phyloP scores from a whole-genome alignment of 2,888 invertebrate genomes.

The Eupithecia pulchellata region DNA sequence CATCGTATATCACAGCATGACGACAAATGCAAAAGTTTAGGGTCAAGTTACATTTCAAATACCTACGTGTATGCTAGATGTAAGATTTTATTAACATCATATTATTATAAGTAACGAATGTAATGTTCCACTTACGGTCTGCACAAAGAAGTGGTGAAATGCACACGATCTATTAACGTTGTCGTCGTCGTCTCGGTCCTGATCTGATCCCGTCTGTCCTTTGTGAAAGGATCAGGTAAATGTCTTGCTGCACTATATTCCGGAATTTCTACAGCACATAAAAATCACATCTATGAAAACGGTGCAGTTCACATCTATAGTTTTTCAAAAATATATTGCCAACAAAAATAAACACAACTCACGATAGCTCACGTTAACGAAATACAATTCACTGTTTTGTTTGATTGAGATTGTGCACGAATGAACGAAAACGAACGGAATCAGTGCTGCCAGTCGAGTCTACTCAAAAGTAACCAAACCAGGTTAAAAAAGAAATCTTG shows the following conservation, averaged over 20 bases:
- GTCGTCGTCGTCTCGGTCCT: background rate
- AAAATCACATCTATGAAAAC: slow-evolving; percentile 44
- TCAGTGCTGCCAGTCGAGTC: too few species aligned
- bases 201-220: slow-evolving; percentile 58
- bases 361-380: slow-evolving; percentile 60
- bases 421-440: slow-evolving; percentile 21
- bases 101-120: background rate
- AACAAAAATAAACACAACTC: slow-evolving; percentile 47
- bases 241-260: slow-evolving; percentile 47
- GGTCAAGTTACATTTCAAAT: background rate
- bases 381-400: slow-evolving; percentile 46
- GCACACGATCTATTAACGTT: slow-evolving; percentile 51
- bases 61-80: background rate
- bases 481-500: too few species aligned
- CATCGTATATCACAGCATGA: background rate
- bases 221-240: slow-evolving; percentile 63
- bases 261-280: slow-evolving; percentile 5
- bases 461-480: too few species aligned
- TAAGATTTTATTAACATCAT: background rate
- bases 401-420: slow-evolving; percentile 36
- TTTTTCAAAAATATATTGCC: slow-evolving; percentile 53
- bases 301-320: slow-evolving; percentile 54
- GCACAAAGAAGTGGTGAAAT: slow-evolving; percentile 53
- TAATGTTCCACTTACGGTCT: slow-evolving; percentile 59
- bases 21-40: background rate